These are phyloP conservation scores for Syngnathus acus DNA, from an alignment of 2,797 vertebrate species.

Conservation along the genomic window DNA sequence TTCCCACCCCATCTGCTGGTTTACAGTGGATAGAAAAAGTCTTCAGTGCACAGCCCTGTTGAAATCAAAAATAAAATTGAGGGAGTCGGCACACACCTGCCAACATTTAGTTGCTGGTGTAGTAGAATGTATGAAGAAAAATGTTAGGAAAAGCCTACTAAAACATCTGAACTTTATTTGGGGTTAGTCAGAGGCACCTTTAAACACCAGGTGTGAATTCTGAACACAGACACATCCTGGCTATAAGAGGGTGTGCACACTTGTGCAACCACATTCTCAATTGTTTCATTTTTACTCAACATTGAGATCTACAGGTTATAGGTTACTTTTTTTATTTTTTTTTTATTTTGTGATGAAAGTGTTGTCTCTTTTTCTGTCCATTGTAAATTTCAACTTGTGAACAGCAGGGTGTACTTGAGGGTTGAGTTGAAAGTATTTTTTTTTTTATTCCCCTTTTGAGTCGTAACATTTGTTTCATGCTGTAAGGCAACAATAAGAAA, in stretches of 20 bases:
- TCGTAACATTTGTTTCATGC: conserved; percentile 32
- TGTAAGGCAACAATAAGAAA: conserved; percentile 32
- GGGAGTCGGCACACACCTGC: not conserved
- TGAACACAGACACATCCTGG: not conserved
- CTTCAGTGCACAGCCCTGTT: not conserved
- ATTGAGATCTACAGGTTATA: no score
- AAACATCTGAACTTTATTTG: not conserved
- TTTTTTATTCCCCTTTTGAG: conserved; percentile 4
- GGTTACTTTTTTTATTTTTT: not conserved
- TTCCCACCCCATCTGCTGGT: not conserved
- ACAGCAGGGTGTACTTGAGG: conserved; percentile 55
- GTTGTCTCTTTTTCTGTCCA: not conserved
- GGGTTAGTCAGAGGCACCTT: not conserved
- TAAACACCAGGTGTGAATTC: not conserved
- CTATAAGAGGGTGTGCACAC: no score
- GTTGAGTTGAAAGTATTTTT: conserved; percentile 53
- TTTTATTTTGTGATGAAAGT: not conserved
- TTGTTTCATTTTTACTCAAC: no score
- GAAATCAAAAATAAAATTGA: not conserved
- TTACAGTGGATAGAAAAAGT: not conserved
- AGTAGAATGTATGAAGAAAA: not conserved
- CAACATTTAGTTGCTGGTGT: not conserved
- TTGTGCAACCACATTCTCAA: no score
- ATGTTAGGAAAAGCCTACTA: not conserved
- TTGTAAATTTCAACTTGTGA: conserved; percentile 35